Evolutionary conservation across 2,113 vertebrate species (phyloP), one percentile per base, ranked within the genome.

Genomic region (Alosa alosa): DNA sequence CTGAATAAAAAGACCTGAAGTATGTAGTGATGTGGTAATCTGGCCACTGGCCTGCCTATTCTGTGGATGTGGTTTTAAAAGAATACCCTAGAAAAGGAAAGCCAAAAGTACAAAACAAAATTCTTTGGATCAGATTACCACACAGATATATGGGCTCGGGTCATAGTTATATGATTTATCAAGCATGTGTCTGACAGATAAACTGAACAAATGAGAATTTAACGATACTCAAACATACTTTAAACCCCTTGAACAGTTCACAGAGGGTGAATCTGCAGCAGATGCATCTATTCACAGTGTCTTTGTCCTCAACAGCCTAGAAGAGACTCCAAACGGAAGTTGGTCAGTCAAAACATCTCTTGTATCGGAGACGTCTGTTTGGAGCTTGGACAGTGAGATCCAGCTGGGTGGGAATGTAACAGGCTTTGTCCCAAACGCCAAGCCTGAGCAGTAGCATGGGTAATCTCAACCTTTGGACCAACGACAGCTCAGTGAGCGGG

Each of bases 381-480:
- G 72, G 72, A 78, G 4, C 11, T 13, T 36, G 39, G 72, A 78
- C 36, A 78, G 13, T 36, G 9, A 39, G 72, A 41, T 78, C 72
- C 72, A 39, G 72, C 72, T 39, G 72, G 72, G 36, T 78, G 72
- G 72, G 36, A 39, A 39, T 13, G 31, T 17, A 11, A 78, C 72
- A 78, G 72, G 31, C 15, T 39, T 36, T 78, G 31, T 36, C 31
- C 72, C 31, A 36, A 78, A 39, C 18, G 75, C 7, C 60, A 60
- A 78, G 82, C 81, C 84, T 72, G 85, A 85, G 81, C 45, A 75
- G 82, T 25, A 13, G 75, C 82, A 82, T 82, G 83, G 39, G 45
- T 84, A 68, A 82, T 85, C 82, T 84, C 39, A 46, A 55, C 83
- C 75, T 49, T 11, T 45, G n/a, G 52, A 72, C 81, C 85, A 83